A percentile compares a stretch with the other conserved stretches of the same genome.
These are phyloP conservation scores for Gryllus bimaculatus DNA, from an alignment of 1,140 invertebrate species.

Conservation along the genomic window DNA sequence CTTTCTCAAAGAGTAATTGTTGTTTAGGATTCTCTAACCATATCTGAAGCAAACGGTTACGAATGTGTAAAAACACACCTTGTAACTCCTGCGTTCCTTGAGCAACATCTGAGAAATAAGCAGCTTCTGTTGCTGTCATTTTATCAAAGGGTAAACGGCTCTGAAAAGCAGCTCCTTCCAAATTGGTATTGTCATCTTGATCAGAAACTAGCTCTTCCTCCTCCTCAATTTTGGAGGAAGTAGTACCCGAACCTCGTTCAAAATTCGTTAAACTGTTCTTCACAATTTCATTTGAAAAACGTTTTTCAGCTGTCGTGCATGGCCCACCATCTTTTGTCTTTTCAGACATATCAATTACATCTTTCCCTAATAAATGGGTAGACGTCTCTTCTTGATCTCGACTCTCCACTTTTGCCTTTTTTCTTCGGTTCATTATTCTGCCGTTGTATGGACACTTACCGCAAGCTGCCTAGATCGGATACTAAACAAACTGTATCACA, in stretches of 20 bases:
- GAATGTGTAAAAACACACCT: conserved; percentile 84
- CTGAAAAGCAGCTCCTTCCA: conserved; percentile 89
- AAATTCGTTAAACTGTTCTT: not conserved
- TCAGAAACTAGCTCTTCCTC: not conserved
- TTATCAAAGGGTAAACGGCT: conserved; percentile 90
- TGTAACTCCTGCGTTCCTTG: conserved; percentile 70
- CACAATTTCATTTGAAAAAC: not conserved
- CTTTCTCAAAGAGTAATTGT: conserved; percentile 76
- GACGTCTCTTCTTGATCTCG: conserved; percentile 58
- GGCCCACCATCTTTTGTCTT: conserved; percentile 42
- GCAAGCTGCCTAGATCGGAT: too few species aligned
- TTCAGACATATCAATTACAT: conserved; percentile 41
- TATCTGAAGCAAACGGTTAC: conserved; percentile 85
- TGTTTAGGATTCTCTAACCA: conserved; percentile 95
- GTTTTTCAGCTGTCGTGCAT: conserved; percentile 7
- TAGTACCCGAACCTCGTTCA: not conserved
- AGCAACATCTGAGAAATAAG: conserved; percentile 86
- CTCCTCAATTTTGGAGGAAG: not conserved
- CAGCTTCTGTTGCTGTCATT: conserved; percentile 86
- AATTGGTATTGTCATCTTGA: conserved; percentile 36
- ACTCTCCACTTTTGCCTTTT: conserved; percentile 54
- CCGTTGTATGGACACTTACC: not conserved
- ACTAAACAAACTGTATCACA: too few species aligned
- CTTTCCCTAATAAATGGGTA: conserved; percentile 46
- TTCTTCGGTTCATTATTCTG: conserved; percentile 51